Conservation (phyloP, 2,797 vertebrate species). For the Esox masquinongy region DNA sequence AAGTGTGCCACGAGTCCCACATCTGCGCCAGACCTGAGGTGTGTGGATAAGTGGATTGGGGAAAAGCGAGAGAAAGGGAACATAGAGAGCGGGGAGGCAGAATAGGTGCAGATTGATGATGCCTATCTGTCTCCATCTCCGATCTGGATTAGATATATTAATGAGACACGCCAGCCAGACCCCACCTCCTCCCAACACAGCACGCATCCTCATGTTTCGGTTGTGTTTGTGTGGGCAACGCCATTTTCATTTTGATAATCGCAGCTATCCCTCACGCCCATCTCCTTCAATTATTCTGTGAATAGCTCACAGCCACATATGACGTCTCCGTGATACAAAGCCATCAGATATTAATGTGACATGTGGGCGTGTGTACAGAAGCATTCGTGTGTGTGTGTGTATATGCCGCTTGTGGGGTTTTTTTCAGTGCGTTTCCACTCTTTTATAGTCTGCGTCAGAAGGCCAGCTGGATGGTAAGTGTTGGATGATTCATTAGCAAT, state of each 20-base stretch:
- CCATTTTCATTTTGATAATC: neutral
- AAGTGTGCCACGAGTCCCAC: neutral
- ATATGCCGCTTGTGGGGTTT: neutral
- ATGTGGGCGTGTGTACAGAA: neutral
- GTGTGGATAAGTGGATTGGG: neutral
- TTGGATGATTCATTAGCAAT: constrained; percentile 13
- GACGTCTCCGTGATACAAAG: neutral
- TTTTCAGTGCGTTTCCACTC: neutral
- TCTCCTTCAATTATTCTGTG: neutral
- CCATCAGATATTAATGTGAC: neutral
- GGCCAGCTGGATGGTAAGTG: constrained; percentile 9
- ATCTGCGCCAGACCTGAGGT: neutral
- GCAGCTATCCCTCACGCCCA: neutral
- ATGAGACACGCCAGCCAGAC: neutral
- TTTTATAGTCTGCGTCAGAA: constrained; percentile 1
- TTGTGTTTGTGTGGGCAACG: neutral
- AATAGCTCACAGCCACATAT: constrained; percentile 1
- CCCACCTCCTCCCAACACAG: neutral
- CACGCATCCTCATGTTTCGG: neutral
- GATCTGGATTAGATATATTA: neutral
- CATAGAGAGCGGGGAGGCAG: too few relatives aligned
- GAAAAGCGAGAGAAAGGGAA: neutral
- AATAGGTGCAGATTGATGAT: neutral
- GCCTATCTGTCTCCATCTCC: constrained; percentile 6
- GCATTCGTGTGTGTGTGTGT: neutral